Base-by-base conservation (phyloP, 1,140 invertebrate genomes). In the Anoplophora glabripennis region DNA sequence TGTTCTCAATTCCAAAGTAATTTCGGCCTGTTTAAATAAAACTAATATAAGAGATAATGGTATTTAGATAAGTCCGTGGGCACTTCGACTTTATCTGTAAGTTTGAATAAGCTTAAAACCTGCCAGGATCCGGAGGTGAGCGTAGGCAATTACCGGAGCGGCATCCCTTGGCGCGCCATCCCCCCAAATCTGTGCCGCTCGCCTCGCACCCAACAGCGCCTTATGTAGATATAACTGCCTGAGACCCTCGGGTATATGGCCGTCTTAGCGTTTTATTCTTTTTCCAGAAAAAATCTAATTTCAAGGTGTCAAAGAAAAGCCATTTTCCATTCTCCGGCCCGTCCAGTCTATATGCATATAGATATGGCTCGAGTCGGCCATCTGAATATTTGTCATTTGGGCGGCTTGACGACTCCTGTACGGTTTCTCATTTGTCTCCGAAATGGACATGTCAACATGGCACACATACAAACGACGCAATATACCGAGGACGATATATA, bases 221-320 rank as follows among this genome's bases (percentile, higher is more conserved):
- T 69, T 71, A 69, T 69, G 69, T 69, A 71, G 69, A 71, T 71
- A 68, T 69, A 71, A 68, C 67, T 69, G 67, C 60, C 60, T 60
- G 15, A 67, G 66, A 61, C 67, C 64, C 69, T 46, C 15, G 66
- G 65, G 69, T 66, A 65, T 68, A 68, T 64, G 67, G 64, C 60
- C 65, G 64, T 68, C 69, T 68, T 66, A 68, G 57, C 67, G 65
- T 71, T 71, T 72, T 72, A 70, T 71, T 71, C 63, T 68, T 69
- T 64, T 70, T 72, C 45, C 48, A 53, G 65, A 71, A 72, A 74
- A 75, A 76, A 76, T 76, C 73, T 76, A 76, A 76, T 76, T 76
- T 74, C 68, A 67, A 74, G 72, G 74, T 75, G 74, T 76, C 74
- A 75, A 75, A 76, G 74, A 74, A 75, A 75, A 75, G 73, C 72